Conservation (phyloP, 2,113 vertebrate species). For the Dolichotis patagonum region DNA sequence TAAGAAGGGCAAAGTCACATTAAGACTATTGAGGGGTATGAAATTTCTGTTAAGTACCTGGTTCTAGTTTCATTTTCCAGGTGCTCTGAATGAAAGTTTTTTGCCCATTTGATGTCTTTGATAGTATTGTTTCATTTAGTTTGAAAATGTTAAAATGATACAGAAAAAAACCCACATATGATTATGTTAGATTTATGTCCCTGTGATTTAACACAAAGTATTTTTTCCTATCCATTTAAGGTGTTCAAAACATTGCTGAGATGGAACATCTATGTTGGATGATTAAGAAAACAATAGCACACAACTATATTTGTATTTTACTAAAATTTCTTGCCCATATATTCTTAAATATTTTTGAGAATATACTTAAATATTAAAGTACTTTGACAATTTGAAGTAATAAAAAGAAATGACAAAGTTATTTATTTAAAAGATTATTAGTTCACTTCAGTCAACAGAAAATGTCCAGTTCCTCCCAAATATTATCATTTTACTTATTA, state of each 20-base stretch:
- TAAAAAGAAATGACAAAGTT: not conserved
- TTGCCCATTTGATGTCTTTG: not conserved
- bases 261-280: not conserved
- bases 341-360: not conserved
- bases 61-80: not conserved
- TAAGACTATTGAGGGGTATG: not conserved
- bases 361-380: not conserved
- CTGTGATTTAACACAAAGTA: not conserved
- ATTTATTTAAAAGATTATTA: constrained; percentile 29
- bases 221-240: not conserved
- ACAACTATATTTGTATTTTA: not conserved
- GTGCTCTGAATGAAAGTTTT: not conserved
- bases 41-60: not conserved
- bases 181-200: not conserved
- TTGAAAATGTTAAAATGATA: not conserved
- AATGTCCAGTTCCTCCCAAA: not conserved
- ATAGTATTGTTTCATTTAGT: not conserved
- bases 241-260: not conserved
- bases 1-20: not conserved
- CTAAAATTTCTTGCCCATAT: not conserved
- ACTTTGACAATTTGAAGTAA: not conserved
- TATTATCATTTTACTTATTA: constrained; percentile 22
- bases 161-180: not conserved
- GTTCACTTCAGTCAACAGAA: not conserved
- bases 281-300: not conserved